Evolutionary conservation across 2,797 vertebrate species (phyloP), one percentile per base, ranked within the genome.

Genomic region (Sebastes steindachneri): DNA sequence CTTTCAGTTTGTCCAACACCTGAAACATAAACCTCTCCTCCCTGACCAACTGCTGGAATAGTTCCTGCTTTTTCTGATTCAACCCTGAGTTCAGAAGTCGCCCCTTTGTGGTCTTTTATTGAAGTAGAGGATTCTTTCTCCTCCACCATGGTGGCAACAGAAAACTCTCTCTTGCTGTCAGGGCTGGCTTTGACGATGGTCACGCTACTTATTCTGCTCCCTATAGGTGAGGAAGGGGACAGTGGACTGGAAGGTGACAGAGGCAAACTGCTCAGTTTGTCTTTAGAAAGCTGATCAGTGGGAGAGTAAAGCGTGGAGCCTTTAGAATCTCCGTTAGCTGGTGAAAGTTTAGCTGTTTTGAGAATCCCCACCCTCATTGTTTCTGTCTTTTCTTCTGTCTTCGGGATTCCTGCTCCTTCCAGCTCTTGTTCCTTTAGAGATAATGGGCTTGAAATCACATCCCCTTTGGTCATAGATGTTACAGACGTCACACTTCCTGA

Each of bases 131-230:
- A 19, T 25, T 79, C 35, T 11, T 66, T 45, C 10, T 88, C 79
- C 29, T 91, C 91, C 14, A 77, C 60, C 85, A 89, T 89, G 2
- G 84, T 89, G 63, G 90, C 73, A 26, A 93, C 94, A 55, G 90
- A 91, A 71, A 94, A 95, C 79, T 92, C 88, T 45, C 85, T 88
- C 69, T 83, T 88, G 63, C 89, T 92, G 73, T 89, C 92, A 5
- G 91, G 80, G 23, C 84, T 81, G 64, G 88, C 86, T 73, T 88
- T 88, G 51, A 92, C 45, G 2, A 90, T 78, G 23, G 77, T 76
- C 26, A 86, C 60, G 0, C 68, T 79, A 17, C 77, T 84, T 31
- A 80, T 21, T 79, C 55, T 88, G 69, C 55, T 45, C 0, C 66
- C 80, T 45, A 33, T 12, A 9, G 81, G 80, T n/a, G 89, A 88